Conservation (phyloP, 2,888 invertebrate genomes). For the Cataglyphis cursor region DNA sequence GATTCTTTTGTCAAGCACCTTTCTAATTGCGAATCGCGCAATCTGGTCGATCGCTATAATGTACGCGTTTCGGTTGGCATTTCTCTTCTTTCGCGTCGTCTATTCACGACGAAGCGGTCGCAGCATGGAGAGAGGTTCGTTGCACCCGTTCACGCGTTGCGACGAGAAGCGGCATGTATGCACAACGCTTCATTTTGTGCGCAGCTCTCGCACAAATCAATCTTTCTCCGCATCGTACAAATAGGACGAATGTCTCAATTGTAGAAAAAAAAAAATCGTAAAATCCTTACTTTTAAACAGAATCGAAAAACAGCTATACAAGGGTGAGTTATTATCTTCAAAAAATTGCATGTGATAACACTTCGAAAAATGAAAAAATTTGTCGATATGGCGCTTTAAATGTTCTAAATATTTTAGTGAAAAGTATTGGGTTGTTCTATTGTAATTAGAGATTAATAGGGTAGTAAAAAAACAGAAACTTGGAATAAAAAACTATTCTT, state of each 20-base stretch:
- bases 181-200: slow-evolving; percentile 37
- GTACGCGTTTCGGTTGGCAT: background rate
- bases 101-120: slow-evolving; percentile 18
- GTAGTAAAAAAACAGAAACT: no score
- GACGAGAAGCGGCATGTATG: slow-evolving; percentile 15
- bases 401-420: background rate
- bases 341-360: background rate
- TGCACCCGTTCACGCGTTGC: slow-evolving; percentile 43
- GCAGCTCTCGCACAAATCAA: slow-evolving; percentile 22
- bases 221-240: background rate
- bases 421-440: background rate
- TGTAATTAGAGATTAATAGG: background rate
- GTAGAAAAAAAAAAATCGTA: background rate
- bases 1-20: slow-evolving; percentile 13
- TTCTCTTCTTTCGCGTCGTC: slow-evolving; percentile 18
- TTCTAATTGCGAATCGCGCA: slow-evolving; percentile 10
- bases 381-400: background rate
- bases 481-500: no score
- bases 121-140: slow-evolving; percentile 42
- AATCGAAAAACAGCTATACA: background rate
- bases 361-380: background rate
- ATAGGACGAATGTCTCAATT: background rate
- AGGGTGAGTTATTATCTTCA: background rate
- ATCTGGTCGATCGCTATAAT: slow-evolving; percentile 16
- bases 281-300: background rate